These are phyloP conservation scores for Catharus minimus DNA, from an alignment of 2,113 vertebrate species.

Conservation along the genomic window DNA sequence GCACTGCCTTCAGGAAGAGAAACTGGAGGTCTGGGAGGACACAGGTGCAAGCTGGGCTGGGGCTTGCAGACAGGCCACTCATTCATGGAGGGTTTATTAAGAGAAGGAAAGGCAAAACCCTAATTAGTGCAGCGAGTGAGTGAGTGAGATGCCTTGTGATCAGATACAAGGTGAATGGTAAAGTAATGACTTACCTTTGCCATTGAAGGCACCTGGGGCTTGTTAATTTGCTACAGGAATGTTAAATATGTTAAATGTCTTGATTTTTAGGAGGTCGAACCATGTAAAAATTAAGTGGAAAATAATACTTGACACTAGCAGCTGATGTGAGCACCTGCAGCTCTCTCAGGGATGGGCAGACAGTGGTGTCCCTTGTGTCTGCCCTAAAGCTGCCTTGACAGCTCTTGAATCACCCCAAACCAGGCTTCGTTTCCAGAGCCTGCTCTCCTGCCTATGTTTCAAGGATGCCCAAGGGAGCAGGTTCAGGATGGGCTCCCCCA, in stretches of 20 bases:
- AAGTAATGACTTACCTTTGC: neutral
- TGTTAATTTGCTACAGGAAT: neutral
- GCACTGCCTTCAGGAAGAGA: neutral
- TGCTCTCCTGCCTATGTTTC: neutral
- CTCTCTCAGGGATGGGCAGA: neutral
- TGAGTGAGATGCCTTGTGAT: constrained; percentile 22
- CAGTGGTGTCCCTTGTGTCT: accelerated
- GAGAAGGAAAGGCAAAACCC: constrained; percentile 4
- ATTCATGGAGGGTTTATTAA: neutral
- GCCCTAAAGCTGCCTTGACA: neutral
- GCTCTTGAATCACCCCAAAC: neutral
- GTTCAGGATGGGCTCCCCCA: neutral
- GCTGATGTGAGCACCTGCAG: neutral
- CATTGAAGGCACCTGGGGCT: neutral
- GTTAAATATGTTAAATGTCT: neutral
- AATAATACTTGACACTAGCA: neutral
- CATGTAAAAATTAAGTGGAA: neutral
- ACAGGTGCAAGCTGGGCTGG: neutral
- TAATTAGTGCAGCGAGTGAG: neutral
- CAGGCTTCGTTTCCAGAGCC: neutral
- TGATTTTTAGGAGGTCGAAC: neutral
- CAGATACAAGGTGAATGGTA: neutral
- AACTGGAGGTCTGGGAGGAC: neutral
- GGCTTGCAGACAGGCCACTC: neutral
- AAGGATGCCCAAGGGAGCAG: neutral